Evolutionary conservation across 2,888 invertebrate genomes (phyloP).

Genomic region (Bombylius discolor): DNA sequence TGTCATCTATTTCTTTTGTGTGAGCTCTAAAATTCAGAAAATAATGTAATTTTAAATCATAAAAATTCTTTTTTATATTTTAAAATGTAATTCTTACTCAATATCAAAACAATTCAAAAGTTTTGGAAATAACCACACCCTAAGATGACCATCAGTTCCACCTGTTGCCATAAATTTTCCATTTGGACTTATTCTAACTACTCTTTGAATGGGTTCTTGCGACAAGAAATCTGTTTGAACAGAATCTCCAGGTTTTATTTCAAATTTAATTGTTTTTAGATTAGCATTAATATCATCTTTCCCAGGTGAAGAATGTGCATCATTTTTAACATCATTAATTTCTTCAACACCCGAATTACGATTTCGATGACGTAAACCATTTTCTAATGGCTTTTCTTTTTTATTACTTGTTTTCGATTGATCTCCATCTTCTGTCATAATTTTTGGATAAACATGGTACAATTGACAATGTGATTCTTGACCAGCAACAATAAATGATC

Average conservation of each 20-base stretch:
- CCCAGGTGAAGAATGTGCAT: not conserved
- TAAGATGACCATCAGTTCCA: constrained; percentile 75
- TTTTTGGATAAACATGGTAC: constrained; percentile 55
- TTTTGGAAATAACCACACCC: constrained; percentile 81
- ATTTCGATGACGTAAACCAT: constrained; percentile 25
- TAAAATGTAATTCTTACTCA: constrained; percentile 25
- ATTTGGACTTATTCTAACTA: constrained; percentile 64
- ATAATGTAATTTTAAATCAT: not conserved
- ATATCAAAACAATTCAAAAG: constrained; percentile 57
- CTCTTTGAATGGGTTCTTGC: constrained; percentile 72
- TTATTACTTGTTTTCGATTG: constrained; percentile 29
- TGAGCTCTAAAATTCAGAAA: constrained; percentile 44
- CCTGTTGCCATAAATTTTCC: constrained; percentile 79
- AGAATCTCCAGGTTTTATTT: constrained; percentile 64
- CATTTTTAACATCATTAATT: constrained; percentile 16
- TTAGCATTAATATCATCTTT: constrained; percentile 20
- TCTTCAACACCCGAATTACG: constrained; percentile 26
- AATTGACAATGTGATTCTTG: constrained; percentile 85
- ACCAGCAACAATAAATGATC: constrained; percentile 73
- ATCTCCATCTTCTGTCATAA: constrained; percentile 41
- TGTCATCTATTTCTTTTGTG: constrained; percentile 83
- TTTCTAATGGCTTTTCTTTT: constrained; percentile 24
- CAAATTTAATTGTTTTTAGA: constrained; percentile 52
- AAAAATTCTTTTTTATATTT: not conserved
- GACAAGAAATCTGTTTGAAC: constrained; percentile 72